Conservation (phyloP, 1,140 invertebrate genomes). For the Archivesica marissinica region DNA sequence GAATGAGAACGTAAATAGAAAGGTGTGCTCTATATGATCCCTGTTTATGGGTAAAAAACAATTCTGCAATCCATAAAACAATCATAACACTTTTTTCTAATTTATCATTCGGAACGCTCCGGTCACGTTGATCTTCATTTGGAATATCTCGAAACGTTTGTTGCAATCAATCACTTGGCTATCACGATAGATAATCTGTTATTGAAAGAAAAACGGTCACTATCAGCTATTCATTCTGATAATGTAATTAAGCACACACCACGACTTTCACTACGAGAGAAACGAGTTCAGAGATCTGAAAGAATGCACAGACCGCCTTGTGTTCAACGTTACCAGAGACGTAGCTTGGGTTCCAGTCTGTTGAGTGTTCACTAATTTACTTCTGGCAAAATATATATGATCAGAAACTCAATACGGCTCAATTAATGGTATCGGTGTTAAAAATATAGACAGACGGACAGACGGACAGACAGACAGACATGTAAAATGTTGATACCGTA, state of each 20-base stretch:
- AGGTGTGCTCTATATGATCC: not conserved
- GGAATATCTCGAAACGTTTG: slow-evolving; percentile 21
- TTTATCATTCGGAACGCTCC: slow-evolving; percentile 8
- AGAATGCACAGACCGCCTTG: not conserved
- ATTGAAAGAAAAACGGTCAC: slow-evolving; percentile 20
- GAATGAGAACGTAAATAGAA: not conserved
- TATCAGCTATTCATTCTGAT: slow-evolving; percentile 20
- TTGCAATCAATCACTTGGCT: not conserved
- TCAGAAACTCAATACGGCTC: no score
- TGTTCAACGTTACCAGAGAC: no score
- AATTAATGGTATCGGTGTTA: no score
- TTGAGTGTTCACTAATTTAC: no score
- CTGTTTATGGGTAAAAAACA: not conserved
- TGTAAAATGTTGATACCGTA: no score
- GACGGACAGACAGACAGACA: no score
- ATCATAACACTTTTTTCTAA: not conserved
- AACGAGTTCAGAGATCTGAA: not conserved
- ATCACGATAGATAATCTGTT: slow-evolving; percentile 2
- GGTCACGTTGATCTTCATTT: slow-evolving; percentile 16
- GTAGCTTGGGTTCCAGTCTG: no score
- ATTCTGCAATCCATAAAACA: not conserved
- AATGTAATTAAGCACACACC: slow-evolving; percentile 26
- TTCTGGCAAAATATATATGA: no score
- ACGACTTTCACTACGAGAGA: not conserved
- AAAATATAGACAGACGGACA: no score